phyloP scores from a whole-genome alignment of 1,140 invertebrate genomes.

The Mamestra configurata region DNA sequence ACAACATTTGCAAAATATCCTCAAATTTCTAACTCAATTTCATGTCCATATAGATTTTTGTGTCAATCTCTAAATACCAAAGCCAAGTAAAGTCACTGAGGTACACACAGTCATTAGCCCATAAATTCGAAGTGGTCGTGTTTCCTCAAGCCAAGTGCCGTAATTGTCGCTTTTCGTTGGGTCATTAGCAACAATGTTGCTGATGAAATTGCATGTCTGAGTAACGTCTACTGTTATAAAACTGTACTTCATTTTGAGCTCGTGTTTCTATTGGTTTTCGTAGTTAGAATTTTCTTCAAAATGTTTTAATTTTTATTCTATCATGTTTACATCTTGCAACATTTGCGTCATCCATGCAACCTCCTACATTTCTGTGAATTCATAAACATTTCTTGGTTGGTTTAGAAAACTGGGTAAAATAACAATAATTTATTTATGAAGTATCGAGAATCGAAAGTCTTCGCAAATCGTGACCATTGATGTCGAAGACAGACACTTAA shows the following conservation, averaged over 20 bases:
- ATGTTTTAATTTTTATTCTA: too few species aligned
- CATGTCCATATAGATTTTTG: background rate
- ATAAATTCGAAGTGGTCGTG: background rate
- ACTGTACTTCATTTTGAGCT: slow-evolving; percentile 6
- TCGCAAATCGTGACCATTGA: slow-evolving; percentile 9
- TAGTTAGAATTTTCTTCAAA: too few species aligned
- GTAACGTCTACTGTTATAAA: background rate
- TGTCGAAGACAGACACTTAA: background rate
- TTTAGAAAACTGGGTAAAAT: background rate
- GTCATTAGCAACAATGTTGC: slow-evolving; percentile 14
- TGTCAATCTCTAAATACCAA: background rate
- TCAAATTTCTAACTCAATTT: background rate
- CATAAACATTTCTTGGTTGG: too few species aligned
- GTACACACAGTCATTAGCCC: background rate
- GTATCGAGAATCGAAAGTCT: background rate
- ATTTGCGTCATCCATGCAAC: too few species aligned
- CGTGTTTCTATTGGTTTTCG: too few species aligned
- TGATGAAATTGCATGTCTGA: background rate
- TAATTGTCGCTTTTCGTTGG: slow-evolving; percentile 14
- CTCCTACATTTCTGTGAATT: too few species aligned
- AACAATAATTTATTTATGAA: background rate
- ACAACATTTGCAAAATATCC: background rate
- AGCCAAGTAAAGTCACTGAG: background rate
- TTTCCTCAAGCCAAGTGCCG: background rate
- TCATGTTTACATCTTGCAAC: too few species aligned